A percentile compares a stretch with the other conserved stretches of the same genome.
These are phyloP conservation scores for Agrotis ipsilon DNA, from an alignment of 2,888 invertebrate species.

Conservation along the genomic window DNA sequence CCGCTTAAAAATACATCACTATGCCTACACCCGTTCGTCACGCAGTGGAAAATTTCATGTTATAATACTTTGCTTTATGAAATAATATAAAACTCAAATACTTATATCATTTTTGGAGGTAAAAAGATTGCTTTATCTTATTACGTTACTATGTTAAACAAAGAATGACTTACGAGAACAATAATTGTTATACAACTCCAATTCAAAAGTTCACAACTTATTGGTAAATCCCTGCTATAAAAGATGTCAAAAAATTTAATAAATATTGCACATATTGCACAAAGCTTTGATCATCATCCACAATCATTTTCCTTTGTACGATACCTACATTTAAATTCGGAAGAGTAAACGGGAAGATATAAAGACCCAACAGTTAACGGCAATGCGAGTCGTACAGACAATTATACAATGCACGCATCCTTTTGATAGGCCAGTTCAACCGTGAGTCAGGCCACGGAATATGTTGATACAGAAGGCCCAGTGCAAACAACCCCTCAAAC, in stretches of 20 bases:
- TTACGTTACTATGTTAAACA: too few relatives aligned
- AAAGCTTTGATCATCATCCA: conserved; percentile 8
- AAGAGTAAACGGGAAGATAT: not conserved
- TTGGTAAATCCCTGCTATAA: too few relatives aligned
- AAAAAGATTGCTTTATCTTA: too few relatives aligned
- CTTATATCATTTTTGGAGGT: too few relatives aligned
- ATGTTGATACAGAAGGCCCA: not conserved
- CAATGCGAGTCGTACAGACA: conserved; percentile 3
- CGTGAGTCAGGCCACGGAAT: not conserved
- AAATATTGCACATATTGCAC: not conserved
- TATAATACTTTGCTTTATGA: too few relatives aligned
- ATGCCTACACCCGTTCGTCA: too few relatives aligned
- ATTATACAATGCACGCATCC: conserved; percentile 17
- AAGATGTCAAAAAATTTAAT: too few relatives aligned
- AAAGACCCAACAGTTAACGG: conserved; percentile 2
- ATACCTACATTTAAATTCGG: conserved; percentile 3
- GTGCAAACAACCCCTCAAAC: not conserved
- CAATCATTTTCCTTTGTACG: not conserved
- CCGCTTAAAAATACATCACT: not conserved
- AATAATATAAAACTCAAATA: too few relatives aligned
- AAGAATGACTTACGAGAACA: too few relatives aligned
- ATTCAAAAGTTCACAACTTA: too few relatives aligned
- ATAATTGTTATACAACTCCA: too few relatives aligned
- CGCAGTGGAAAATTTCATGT: too few relatives aligned
- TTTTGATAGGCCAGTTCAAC: conserved; percentile 6